Percentiles rank a stretch among this genome's conserved stretches.
phyloP scores from a whole-genome alignment of 2,797 vertebrate genomes.

The Girardinus metallicus region DNA sequence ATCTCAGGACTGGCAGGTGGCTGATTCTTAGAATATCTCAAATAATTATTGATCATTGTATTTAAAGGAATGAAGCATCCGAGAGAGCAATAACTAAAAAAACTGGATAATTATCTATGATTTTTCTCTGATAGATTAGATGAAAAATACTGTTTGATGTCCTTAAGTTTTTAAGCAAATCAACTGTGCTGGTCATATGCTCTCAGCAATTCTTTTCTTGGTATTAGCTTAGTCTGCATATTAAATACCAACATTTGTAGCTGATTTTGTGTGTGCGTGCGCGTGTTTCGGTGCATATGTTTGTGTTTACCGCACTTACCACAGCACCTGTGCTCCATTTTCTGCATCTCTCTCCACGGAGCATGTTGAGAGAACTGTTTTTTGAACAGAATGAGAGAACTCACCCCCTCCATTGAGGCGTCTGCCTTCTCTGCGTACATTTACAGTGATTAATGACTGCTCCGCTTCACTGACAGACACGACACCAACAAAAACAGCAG shows the following conservation, averaged over 20 bases:
- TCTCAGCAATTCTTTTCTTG: constrained; percentile 18
- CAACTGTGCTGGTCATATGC: constrained; percentile 24
- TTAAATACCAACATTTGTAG: constrained; percentile 48
- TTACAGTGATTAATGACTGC: constrained; percentile 78
- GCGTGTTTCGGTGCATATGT: constrained; percentile 43
- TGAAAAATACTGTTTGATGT: constrained; percentile 31
- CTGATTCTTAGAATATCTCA: constrained; percentile 16
- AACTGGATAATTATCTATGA: constrained; percentile 51
- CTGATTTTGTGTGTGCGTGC: constrained; percentile 32
- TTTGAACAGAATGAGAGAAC: constrained; percentile 60
- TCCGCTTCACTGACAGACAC: constrained; percentile 67
- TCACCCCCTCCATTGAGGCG: constrained; percentile 49
- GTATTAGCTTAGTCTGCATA: constrained; percentile 21
- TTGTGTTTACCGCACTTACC: constrained; percentile 46
- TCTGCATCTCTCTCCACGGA: constrained; percentile 58
- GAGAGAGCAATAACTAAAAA: constrained; percentile 39
- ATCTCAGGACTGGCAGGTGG: not conserved
- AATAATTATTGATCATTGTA: constrained; percentile 60
- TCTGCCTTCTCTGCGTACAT: constrained; percentile 64
- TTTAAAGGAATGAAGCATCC: constrained; percentile 46
- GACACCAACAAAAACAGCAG: constrained; percentile 61
- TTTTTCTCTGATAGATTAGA: constrained; percentile 40
- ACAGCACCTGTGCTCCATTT: constrained; percentile 72
- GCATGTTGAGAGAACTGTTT: constrained; percentile 59
- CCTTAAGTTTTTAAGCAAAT: constrained; percentile 15